A percentile compares a stretch with the other conserved stretches of the same genome.
Conservation (phyloP, 2,113 vertebrate species). For the Helogale parvula region DNA sequence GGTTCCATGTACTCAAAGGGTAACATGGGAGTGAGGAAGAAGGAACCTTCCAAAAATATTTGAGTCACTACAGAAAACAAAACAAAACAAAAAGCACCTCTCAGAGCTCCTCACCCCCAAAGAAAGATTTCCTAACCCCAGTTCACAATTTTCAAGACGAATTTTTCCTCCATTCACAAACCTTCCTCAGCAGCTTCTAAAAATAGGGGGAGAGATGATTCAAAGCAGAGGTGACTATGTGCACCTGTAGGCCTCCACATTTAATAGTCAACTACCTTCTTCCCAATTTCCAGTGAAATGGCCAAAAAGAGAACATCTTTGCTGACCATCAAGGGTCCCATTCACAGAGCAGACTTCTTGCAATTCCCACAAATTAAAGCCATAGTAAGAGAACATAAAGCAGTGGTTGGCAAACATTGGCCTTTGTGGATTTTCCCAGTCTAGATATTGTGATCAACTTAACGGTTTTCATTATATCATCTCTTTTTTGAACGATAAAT, state of each 20-base stretch:
- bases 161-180: slow-evolving; percentile 7
- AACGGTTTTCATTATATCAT: background rate
- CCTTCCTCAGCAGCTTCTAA: slow-evolving; percentile 17
- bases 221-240: background rate
- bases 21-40: background rate
- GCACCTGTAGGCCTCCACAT: background rate
- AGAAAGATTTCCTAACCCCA: background rate
- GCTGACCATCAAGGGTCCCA: background rate
- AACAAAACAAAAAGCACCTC: background rate
- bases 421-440: background rate
- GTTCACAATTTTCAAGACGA: background rate
- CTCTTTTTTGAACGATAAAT: background rate
- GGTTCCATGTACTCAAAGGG: background rate
- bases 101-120: background rate
- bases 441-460: background rate
- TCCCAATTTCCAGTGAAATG: background rate
- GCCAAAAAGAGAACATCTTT: background rate
- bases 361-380: background rate
- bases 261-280: background rate
- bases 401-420: background rate
- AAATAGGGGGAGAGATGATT: background rate
- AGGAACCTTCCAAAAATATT: background rate
- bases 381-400: background rate
- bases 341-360: background rate
- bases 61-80: background rate